These are phyloP conservation scores for Hesperophylax magnus DNA, from an alignment of 1,140 invertebrate species.

Conservation along the genomic window DNA sequence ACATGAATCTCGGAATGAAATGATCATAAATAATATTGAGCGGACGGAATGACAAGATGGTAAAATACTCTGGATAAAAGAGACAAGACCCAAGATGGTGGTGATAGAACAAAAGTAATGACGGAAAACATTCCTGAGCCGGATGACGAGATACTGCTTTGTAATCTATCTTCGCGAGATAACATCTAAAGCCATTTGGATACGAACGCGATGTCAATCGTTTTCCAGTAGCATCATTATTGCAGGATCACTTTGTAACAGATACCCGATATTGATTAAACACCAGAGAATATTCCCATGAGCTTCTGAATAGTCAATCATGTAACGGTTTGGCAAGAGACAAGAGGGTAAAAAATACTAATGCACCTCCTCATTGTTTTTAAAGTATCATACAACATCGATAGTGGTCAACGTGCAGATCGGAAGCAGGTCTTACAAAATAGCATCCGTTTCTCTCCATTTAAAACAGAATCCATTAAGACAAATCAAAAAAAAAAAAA, in stretches of 20 bases:
- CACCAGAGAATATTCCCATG: not conserved
- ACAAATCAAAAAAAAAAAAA: too few relatives aligned
- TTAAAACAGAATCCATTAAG: too few relatives aligned
- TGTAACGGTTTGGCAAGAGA: constrained; percentile 11
- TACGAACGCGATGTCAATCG: constrained; percentile 36
- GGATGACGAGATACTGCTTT: constrained; percentile 40
- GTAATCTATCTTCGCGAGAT: constrained; percentile 43
- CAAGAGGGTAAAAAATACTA: not conserved
- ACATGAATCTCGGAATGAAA: constrained; percentile 17
- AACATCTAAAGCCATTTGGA: constrained; percentile 34
- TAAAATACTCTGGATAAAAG: constrained; percentile 23
- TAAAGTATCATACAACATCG: too few relatives aligned
- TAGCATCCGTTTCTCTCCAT: too few relatives aligned
- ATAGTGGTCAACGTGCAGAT: too few relatives aligned
- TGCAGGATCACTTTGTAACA: constrained; percentile 28
- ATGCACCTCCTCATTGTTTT: not conserved
- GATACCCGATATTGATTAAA: constrained; percentile 9
- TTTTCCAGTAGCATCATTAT: constrained; percentile 18
- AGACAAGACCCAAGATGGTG: constrained; percentile 20
- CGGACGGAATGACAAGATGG: constrained; percentile 21
- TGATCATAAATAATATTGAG: constrained; percentile 40
- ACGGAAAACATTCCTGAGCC: constrained; percentile 40
- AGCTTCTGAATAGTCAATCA: constrained; percentile 2
- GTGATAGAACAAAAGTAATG: constrained; percentile 38
- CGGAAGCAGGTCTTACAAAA: too few relatives aligned